phyloP scores from a whole-genome alignment of 2,113 vertebrate species.

The Notothenia rossii region DNA sequence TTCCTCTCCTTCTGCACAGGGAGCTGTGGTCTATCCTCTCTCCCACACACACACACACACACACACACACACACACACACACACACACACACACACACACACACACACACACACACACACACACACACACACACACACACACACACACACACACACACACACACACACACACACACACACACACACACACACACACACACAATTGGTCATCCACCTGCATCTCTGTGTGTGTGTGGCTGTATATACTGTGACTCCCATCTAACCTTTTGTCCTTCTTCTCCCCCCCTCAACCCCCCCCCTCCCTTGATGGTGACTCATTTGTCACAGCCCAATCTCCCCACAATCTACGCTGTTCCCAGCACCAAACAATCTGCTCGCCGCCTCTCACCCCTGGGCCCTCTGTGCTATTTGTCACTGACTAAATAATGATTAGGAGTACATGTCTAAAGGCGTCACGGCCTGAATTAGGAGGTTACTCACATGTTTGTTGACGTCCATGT shows the following conservation, averaged over 20 bases:
- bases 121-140: constrained; percentile 20
- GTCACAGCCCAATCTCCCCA: constrained; percentile 8
- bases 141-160: constrained; percentile 25
- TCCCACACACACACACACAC: constrained; percentile 7
- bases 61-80: constrained; percentile 16
- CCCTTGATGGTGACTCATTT: constrained; percentile 2
- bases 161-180: constrained; percentile 23
- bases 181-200: constrained; percentile 24
- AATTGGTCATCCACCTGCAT: constrained; percentile 6
- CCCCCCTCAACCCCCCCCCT: neutral
- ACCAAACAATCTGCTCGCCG: neutral
- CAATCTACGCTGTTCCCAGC: neutral
- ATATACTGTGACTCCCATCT: constrained; percentile 41
- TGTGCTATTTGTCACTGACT: neutral
- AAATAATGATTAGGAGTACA: neutral
- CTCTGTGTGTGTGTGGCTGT: neutral
- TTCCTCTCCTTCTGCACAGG: neutral
- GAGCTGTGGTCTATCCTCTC: neutral
- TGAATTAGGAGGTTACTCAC: neutral
- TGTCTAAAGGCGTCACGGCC: neutral
- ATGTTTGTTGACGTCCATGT: neutral
- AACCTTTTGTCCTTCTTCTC: constrained; percentile 23
- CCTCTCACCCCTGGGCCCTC: neutral
- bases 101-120: constrained; percentile 20
- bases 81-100: constrained; percentile 28